Evolutionary conservation across 2,797 vertebrate genomes (phyloP).

Genomic region (Gymnocypris eckloni): DNA sequence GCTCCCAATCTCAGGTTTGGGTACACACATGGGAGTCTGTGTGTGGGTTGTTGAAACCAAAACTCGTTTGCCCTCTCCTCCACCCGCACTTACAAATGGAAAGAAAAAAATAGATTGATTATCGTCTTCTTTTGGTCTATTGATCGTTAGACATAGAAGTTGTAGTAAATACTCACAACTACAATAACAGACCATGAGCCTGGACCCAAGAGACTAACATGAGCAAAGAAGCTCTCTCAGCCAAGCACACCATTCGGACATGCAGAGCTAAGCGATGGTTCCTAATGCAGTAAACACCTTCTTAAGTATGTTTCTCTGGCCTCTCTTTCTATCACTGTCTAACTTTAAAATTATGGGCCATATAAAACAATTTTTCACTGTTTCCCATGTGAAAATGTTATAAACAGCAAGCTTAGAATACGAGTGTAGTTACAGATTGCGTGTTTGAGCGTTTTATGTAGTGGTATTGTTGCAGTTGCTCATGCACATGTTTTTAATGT

Average conservation of each 20-base stretch:
- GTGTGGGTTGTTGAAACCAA: conserved; percentile 36
- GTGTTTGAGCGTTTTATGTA: not conserved
- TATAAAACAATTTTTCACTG: not conserved
- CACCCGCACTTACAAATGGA: conserved; percentile 25
- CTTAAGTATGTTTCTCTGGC: not conserved
- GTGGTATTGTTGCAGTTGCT: conserved; percentile 1
- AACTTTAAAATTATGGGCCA: not conserved
- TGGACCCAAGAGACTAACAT: conserved; percentile 24
- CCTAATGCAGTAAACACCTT: conserved; percentile 4
- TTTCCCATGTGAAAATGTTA: not conserved
- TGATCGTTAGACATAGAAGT: conserved; percentile 38
- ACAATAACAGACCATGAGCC: conserved; percentile 39
- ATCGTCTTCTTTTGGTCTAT: conserved; percentile 37
- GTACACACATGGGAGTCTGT: conserved; percentile 23
- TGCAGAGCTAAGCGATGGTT: not conserved
- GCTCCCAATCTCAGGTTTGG: conserved; percentile 28
- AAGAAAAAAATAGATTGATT: conserved; percentile 17
- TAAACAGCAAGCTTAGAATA: not conserved
- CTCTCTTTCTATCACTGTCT: not conserved
- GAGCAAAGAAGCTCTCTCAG: not conserved
- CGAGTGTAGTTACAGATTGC: not conserved
- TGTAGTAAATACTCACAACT: conserved; percentile 35
- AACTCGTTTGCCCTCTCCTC: conserved; percentile 36
- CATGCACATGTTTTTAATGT: not conserved
- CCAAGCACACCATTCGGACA: not conserved